Percentiles rank a stretch among this genome's conserved stretches.
These are phyloP conservation scores for Potorous gilbertii DNA, from an alignment of 2,797 vertebrate species.

Conservation along the genomic window DNA sequence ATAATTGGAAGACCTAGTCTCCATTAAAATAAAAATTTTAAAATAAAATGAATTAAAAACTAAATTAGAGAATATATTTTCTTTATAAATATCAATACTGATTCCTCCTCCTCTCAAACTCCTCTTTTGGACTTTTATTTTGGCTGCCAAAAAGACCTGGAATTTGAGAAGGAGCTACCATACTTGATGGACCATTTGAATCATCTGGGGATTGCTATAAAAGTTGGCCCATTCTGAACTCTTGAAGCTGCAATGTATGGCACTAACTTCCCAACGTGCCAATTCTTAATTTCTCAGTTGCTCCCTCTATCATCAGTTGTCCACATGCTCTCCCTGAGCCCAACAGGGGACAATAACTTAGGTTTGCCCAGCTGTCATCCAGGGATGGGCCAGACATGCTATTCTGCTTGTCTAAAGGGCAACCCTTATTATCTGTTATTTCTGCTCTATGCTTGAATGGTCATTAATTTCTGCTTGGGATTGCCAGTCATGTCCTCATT, in stretches of 20 bases:
- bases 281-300: neutral
- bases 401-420: neutral
- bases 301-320: neutral
- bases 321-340: neutral
- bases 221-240: neutral
- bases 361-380: neutral
- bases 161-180: neutral
- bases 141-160: neutral
- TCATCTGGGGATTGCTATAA: neutral
- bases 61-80: neutral
- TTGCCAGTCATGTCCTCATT: neutral
- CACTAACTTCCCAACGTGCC: neutral
- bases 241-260: neutral
- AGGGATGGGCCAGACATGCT: neutral
- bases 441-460: neutral
- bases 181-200: neutral
- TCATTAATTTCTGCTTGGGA: neutral
- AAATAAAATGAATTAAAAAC: neutral
- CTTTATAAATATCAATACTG: neutral
- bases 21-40: neutral
- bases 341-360: neutral
- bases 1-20: neutral
- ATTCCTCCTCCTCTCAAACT: neutral
- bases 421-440: neutral
- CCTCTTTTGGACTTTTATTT: neutral